Evolutionary conservation across 1,140 invertebrate genomes (phyloP).

Genomic region (Coptotermes formosanus): DNA sequence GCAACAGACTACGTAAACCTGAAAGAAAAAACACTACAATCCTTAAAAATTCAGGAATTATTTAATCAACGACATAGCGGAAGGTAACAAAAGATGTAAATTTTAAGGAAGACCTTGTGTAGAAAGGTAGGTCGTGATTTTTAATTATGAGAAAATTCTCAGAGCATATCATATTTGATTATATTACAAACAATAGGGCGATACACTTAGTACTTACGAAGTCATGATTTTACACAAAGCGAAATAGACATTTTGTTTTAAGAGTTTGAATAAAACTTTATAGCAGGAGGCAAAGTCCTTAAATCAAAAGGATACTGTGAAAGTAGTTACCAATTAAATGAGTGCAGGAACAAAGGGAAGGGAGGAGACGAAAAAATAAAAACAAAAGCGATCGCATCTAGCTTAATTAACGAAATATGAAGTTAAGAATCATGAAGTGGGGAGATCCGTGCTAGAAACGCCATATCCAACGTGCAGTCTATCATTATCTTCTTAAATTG

Average conservation of each 20-base stretch:
- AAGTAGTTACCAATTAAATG: background rate
- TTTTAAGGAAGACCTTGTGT: too few species aligned
- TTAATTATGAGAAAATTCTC: background rate
- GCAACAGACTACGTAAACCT: too few species aligned
- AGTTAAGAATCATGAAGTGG: background rate
- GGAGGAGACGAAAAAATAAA: background rate
- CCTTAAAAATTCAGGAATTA: too few species aligned
- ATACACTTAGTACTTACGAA: background rate
- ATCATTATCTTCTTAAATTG: background rate
- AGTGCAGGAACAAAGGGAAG: background rate
- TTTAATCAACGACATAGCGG: too few species aligned
- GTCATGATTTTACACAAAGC: too few species aligned
- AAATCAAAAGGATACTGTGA: background rate
- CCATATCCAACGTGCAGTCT: background rate
- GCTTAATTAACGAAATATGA: constrained; percentile 3
- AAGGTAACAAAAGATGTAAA: too few species aligned
- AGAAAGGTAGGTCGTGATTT: background rate
- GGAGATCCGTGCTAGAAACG: background rate
- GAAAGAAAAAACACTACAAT: too few species aligned
- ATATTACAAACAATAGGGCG: background rate
- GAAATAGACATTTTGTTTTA: too few species aligned
- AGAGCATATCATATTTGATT: background rate
- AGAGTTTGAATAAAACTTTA: background rate
- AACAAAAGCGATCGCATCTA: background rate
- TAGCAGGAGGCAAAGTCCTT: background rate